phyloP scores from a whole-genome alignment of 2,797 vertebrate genomes.

The Agapornis canus region DNA sequence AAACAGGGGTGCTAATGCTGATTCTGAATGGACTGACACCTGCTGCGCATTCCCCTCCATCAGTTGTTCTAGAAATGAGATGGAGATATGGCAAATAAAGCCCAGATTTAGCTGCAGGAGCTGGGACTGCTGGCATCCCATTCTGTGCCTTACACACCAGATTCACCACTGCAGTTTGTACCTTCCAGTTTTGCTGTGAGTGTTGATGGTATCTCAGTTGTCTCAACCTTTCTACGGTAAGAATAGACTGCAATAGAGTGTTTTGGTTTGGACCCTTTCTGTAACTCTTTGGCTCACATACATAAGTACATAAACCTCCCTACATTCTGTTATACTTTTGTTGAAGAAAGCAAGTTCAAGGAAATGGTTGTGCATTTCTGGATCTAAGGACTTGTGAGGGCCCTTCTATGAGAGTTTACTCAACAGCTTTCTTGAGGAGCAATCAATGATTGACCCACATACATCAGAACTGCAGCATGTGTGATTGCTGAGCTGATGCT shows the following conservation, averaged over 20 bases:
- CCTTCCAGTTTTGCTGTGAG: neutral
- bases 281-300: neutral
- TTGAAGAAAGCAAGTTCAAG: neutral
- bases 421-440: neutral
- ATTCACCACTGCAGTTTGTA: neutral
- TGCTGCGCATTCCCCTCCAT: neutral
- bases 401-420: neutral
- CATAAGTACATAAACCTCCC: neutral
- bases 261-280: neutral
- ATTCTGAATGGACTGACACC: neutral
- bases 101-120: neutral
- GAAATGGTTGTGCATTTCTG: neutral
- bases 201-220: neutral
- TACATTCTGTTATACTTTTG: neutral
- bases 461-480: neutral
- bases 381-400: neutral
- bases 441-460: neutral
- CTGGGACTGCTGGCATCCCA: neutral
- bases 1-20: accelerated
- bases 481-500: neutral
- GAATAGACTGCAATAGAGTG: neutral
- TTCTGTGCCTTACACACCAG: neutral
- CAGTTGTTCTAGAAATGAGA: neutral
- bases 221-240: neutral
- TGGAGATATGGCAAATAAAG: neutral